Evolutionary conservation across 2,797 vertebrate species (phyloP), one percentile per base, ranked within the genome.

Genomic region (Eulemur coronatus): DNA sequence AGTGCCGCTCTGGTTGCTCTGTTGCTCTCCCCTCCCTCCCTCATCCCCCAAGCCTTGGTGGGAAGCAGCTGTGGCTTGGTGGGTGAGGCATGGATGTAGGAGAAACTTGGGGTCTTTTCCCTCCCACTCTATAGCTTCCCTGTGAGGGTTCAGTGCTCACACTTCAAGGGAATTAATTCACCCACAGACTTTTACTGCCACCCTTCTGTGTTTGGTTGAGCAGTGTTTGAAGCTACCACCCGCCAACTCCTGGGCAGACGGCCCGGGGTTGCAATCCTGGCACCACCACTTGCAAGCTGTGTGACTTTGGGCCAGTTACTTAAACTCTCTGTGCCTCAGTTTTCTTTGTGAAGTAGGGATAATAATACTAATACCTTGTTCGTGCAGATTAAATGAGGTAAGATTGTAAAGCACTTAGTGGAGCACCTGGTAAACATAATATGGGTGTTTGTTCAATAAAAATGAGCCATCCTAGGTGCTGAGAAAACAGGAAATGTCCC

Each of bases 221-320:
- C n/a, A 48, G 1, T 18, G 10, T 76, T 70, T 73, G 38, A 35
- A 14, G 28, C n/a, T 46, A 63, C 22, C 0, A 10, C 20, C 14
- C 12, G 10, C 1, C 0, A 7, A 43, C 7, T 11, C 72, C 70
- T 65, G 43, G 59, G 11, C 0, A 0, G 18, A 46, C 20, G 18
- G 4, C 26, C 59, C 18, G 33, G 35, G 52, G n/a, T 41, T 70
- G 1, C 8, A 30, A 65, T 55, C 52, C 50, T 35, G 33, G 38
- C 20, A 35, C 76, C 28, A 33, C 26, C 9, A 8, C 38, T 50
- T 48, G n/a, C 0, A 17, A 72, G 46, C 70, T 79, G 38, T 30
- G 61, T 57, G 91, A 50, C 65, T 79, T 30, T 4, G 28, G 92
- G 28, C 24, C 76, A 61, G 43, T 59, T 14, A 76, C 73, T 50